Percentiles rank a stretch among this genome's conserved stretches.
Evolutionary conservation across 2,113 vertebrate genomes (phyloP).

Genomic region (Alethe diademata): DNA sequence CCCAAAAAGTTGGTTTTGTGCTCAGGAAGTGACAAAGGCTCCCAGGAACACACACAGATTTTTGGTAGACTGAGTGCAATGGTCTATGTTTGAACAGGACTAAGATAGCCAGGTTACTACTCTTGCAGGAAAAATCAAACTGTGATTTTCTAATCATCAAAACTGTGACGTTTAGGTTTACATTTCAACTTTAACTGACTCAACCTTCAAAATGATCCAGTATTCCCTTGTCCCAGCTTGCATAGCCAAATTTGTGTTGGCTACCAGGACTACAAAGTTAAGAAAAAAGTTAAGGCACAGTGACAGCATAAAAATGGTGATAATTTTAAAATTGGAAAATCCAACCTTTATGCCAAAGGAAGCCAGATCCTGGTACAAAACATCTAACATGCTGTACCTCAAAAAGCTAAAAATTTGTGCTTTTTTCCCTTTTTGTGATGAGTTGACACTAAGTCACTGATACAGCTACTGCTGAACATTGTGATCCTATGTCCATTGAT

Average conservation of each 20-base stretch:
- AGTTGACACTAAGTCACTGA: background rate
- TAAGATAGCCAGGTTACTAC: background rate
- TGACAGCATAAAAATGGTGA: background rate
- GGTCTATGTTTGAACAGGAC: background rate
- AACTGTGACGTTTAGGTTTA: background rate
- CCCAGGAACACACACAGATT: background rate
- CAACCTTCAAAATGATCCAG: background rate
- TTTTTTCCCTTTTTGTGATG: background rate
- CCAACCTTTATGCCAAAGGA: background rate
- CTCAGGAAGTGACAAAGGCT: background rate
- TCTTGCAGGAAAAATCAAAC: background rate
- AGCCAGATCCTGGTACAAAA: background rate
- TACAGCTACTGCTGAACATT: background rate
- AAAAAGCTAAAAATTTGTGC: fast-evolving
- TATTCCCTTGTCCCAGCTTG: background rate
- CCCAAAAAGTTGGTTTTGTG: background rate
- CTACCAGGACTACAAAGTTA: background rate
- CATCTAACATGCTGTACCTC: background rate
- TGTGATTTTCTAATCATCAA: background rate
- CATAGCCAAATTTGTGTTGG: background rate
- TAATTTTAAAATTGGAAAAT: background rate
- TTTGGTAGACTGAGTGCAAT: background rate
- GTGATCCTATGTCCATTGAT: background rate
- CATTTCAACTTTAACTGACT: background rate
- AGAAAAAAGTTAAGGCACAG: background rate